Conservation (phyloP, 92 coral and sea anemone species). For the Zoanthus sansibaricus region DNA sequence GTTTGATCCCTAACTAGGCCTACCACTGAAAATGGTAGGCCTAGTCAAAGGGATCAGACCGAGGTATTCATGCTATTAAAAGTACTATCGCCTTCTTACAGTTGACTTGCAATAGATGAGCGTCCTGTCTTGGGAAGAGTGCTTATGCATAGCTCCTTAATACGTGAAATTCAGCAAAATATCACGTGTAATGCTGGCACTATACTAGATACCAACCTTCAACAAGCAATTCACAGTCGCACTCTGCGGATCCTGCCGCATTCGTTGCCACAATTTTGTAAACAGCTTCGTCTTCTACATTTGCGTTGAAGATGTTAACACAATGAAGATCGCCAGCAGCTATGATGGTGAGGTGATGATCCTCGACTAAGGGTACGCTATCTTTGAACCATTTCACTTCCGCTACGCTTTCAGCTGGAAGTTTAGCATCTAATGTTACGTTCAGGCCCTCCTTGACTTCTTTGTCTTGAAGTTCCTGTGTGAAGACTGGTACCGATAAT, state of each 20-base stretch:
- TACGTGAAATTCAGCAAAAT: not conserved
- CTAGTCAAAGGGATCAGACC: no score
- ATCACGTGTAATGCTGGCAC: not conserved
- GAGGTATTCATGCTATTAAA: no score
- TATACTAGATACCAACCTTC: constrained; percentile 65
- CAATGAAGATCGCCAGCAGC: constrained; percentile 86
- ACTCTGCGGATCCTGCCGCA: constrained; percentile 80
- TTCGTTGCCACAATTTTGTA: constrained; percentile 86
- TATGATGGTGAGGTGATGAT: constrained; percentile 88
- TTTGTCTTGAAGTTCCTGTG: constrained; percentile 80
- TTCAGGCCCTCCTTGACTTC: constrained; percentile 88
- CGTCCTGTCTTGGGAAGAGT: no score
- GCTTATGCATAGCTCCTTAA: not conserved
- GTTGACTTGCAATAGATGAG: no score
- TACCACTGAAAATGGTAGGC: no score
- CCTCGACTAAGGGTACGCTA: constrained; percentile 77
- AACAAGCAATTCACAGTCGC: constrained; percentile 87
- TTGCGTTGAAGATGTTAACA: constrained; percentile 83
- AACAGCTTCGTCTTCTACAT: constrained; percentile 91
- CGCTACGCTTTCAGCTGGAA: constrained; percentile 78
- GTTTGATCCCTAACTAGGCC: no score
- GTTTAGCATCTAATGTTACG: constrained; percentile 88
- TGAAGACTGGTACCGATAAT: constrained; percentile 44
- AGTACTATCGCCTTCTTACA: no score
- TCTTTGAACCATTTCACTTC: constrained; percentile 96